phyloP scores from a whole-genome alignment of 2,888 invertebrate species.

The Morinoia aosen region DNA sequence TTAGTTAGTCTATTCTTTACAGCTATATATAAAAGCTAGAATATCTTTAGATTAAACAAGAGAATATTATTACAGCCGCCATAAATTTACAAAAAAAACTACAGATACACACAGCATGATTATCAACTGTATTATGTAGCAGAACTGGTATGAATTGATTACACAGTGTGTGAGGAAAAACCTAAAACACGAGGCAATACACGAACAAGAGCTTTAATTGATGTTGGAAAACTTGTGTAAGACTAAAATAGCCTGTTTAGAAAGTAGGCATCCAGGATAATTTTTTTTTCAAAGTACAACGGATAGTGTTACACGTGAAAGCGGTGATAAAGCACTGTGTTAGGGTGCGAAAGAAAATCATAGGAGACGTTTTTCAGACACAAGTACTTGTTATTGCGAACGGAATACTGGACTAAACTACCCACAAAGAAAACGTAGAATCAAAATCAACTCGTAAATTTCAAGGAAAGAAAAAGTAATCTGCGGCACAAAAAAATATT shows the following conservation, averaged over 20 bases:
- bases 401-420: background rate
- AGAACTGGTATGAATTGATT: background rate
- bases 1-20: constrained; percentile 46
- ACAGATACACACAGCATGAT: constrained; percentile 45
- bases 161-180: background rate
- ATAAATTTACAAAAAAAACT: constrained; percentile 37
- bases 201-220: background rate
- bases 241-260: background rate
- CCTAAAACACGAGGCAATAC: background rate
- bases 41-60: constrained; percentile 51
- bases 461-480: background rate
- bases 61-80: constrained; percentile 51
- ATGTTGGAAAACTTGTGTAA: background rate
- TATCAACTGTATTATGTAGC: constrained; percentile 18
- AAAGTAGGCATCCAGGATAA: background rate
- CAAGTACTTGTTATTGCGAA: background rate
- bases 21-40: constrained; percentile 51
- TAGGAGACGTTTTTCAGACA: background rate
- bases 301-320: background rate
- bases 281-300: background rate
- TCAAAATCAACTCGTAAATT: background rate
- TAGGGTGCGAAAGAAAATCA: background rate
- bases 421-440: background rate
- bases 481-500: background rate
- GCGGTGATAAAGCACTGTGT: background rate